Percentiles rank a stretch among this genome's conserved stretches.
These are phyloP conservation scores for Heterodera schachtii DNA, from an alignment of 1,140 invertebrate species.

Conservation along the genomic window DNA sequence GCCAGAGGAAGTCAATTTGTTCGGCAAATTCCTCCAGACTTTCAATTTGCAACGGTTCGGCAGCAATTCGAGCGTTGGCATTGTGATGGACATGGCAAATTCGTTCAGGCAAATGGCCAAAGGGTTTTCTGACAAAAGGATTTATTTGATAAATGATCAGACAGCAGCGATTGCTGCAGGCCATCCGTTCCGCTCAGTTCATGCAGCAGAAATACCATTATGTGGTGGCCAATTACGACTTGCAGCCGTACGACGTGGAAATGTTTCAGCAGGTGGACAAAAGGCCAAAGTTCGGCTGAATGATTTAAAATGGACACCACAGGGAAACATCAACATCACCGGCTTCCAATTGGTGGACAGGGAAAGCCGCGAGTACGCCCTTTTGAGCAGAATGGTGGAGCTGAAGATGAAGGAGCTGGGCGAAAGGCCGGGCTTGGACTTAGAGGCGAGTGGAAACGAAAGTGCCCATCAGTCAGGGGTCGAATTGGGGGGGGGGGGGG, in stretches of 20 bases:
- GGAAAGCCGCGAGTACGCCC: slow-evolving; percentile 41
- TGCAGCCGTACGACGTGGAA: slow-evolving; percentile 65
- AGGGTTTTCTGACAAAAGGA: neutral
- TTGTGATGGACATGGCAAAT: slow-evolving; percentile 35
- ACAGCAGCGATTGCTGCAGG: slow-evolving; percentile 59
- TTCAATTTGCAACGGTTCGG: slow-evolving; percentile 54
- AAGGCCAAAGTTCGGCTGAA: too few species aligned
- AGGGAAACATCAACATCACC: slow-evolving; percentile 68
- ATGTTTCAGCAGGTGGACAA: slow-evolving; percentile 55
- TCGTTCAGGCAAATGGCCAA: slow-evolving; percentile 20
- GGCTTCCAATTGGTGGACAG: slow-evolving; percentile 66
- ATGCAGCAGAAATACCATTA: slow-evolving; percentile 64
- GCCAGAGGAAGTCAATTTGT: slow-evolving; percentile 53
- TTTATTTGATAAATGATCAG: slow-evolving; percentile 29
- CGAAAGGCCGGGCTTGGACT: slow-evolving; percentile 29
- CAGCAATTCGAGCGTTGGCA: slow-evolving; percentile 20
- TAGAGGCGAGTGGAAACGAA: slow-evolving; percentile 34
- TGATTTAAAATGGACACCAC: slow-evolving; percentile 11
- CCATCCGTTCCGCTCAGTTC: slow-evolving; percentile 63
- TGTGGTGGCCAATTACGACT: slow-evolving; percentile 53
- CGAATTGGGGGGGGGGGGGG: too few species aligned
- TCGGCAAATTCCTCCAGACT: slow-evolving; percentile 53
- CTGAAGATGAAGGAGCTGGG: slow-evolving; percentile 29
- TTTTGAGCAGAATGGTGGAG: slow-evolving; percentile 37
- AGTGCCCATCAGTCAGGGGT: too few species aligned